phyloP scores from a whole-genome alignment of 2,888 invertebrate genomes.

The Volucella inanis region DNA sequence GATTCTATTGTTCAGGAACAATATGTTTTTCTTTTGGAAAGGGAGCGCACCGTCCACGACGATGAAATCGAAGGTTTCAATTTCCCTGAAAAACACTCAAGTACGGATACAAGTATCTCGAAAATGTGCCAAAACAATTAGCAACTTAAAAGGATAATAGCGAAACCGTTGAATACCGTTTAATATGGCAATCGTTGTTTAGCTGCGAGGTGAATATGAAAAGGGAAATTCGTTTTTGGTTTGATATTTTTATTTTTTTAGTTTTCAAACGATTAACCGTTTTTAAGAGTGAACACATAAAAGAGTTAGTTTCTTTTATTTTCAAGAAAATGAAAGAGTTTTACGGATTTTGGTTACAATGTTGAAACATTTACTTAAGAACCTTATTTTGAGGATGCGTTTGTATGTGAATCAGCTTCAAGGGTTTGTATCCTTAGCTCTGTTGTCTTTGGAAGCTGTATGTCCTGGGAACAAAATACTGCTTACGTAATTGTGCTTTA shows the following conservation, averaged over 20 bases:
- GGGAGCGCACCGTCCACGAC: conserved; percentile 12
- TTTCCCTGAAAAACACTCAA: conserved; percentile 61
- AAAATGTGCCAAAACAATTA: conserved; percentile 73
- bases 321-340: neutral
- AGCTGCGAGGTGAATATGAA: conserved; percentile 20
- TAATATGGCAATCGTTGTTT: conserved; percentile 35
- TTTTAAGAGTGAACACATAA: too few species aligned
- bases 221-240: neutral
- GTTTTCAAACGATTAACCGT: conserved; percentile 3
- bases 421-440: too few species aligned
- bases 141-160: conserved; percentile 47
- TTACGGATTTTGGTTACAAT: neutral
- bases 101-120: conserved; percentile 54
- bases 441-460: too few species aligned
- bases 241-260: neutral
- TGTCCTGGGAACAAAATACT: too few species aligned
- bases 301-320: neutral
- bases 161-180: conserved; percentile 58
- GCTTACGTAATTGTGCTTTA: too few species aligned
- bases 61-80: conserved; percentile 70
- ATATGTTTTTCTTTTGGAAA: conserved; percentile 29
- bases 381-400: neutral
- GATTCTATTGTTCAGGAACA: conserved; percentile 53
- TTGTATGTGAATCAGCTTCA: neutral
- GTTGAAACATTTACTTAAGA: neutral